phyloP scores from a whole-genome alignment of 1,140 invertebrate genomes.

The Hetaerina americana region DNA sequence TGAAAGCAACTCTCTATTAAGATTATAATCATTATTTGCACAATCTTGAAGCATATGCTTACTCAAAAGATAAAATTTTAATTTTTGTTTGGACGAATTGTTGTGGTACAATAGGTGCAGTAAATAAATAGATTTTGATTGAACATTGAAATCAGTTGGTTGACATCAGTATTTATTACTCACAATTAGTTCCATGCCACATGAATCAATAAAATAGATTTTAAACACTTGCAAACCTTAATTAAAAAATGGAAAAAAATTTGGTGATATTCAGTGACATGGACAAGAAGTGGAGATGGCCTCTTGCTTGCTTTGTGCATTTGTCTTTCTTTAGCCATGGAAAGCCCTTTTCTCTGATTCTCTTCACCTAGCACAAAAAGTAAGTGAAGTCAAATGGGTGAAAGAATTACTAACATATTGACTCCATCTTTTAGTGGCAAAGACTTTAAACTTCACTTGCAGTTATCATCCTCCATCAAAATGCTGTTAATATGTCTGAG shows the following conservation, averaged over 20 bases:
- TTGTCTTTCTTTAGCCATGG: not conserved
- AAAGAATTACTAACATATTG: not conserved
- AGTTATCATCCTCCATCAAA: not conserved
- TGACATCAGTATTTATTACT: not conserved
- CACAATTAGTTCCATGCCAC: not conserved
- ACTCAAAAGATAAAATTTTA: not conserved
- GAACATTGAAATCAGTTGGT: too few species aligned
- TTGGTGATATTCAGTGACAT: not conserved
- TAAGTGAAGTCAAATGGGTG: not conserved
- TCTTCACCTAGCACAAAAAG: not conserved
- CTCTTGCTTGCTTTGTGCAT: not conserved
- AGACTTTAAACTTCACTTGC: not conserved
- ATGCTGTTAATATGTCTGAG: not conserved
- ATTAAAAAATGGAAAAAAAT: not conserved
- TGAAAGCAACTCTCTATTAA: not conserved
- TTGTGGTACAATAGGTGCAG: not conserved
- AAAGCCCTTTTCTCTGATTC: not conserved
- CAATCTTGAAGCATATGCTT: not conserved
- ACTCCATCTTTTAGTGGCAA: not conserved
- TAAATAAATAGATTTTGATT: not conserved
- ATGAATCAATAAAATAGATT: not conserved
- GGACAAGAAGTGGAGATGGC: not conserved
- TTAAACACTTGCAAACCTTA: not conserved
- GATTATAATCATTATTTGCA: not conserved
- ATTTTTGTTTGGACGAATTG: not conserved